These are phyloP conservation scores for Octomys mimax DNA, from an alignment of 2,797 vertebrate species.

Conservation along the genomic window DNA sequence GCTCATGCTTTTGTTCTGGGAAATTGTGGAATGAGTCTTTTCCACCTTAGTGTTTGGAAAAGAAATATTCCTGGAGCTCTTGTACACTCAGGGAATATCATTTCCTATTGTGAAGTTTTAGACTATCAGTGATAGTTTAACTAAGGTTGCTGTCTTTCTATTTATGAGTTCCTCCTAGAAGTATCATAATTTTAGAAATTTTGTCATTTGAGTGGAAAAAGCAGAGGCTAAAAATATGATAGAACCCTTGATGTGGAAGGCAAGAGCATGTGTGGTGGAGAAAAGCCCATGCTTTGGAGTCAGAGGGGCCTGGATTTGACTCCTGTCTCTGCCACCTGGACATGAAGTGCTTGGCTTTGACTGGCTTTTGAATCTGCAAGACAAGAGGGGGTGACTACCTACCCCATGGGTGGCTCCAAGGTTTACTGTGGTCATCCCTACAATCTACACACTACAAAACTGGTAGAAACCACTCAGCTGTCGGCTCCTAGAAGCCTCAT, in stretches of 20 bases:
- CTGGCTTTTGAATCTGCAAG: neutral
- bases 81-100: neutral
- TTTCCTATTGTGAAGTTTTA: neutral
- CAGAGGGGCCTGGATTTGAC: neutral
- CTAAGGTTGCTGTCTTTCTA: neutral
- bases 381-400: too few relatives aligned
- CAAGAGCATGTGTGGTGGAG: neutral
- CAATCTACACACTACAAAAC: neutral
- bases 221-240: neutral
- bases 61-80: neutral
- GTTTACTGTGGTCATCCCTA: neutral
- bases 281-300: neutral
- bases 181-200: neutral
- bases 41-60: neutral
- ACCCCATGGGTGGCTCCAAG: neutral
- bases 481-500: neutral
- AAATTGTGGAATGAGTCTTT: neutral
- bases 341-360: neutral
- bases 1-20: neutral
- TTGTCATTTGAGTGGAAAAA: neutral
- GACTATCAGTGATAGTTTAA: neutral
- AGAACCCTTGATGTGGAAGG: neutral
- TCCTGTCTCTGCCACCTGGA: neutral
- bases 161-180: constrained; percentile 18
- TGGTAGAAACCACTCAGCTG: neutral